Conservation (phyloP, 2,888 invertebrate genomes). For the Mylabris sibirica region DNA sequence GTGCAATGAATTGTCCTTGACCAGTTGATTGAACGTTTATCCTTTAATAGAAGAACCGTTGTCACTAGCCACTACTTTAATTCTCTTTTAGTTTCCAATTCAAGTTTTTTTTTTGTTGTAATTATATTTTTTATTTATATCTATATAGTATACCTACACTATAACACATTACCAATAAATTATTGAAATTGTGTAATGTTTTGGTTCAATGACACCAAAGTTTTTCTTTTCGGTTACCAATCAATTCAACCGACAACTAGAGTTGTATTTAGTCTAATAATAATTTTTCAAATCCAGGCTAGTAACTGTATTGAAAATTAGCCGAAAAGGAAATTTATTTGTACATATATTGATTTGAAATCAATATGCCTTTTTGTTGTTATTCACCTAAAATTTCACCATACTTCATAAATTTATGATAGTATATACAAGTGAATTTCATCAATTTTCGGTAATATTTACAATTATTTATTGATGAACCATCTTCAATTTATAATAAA, state of each 20-base stretch:
- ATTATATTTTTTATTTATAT: neutral
- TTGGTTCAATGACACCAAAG: neutral
- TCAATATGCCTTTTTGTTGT: too few relatives aligned
- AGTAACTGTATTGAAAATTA: neutral
- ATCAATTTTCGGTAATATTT: too few relatives aligned
- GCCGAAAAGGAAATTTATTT: too few relatives aligned
- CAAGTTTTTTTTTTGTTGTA: neutral
- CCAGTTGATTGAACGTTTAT: neutral
- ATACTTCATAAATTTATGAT: too few relatives aligned
- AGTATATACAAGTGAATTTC: too few relatives aligned
- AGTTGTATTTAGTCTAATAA: neutral
- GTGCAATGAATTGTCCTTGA: conserved; percentile 6
- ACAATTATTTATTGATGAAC: too few relatives aligned
- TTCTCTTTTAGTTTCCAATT: neutral
- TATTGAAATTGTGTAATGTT: conserved; percentile 4
- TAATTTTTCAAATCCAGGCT: neutral
- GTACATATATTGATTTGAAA: too few relatives aligned
- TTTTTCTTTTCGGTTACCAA: conserved; percentile 3
- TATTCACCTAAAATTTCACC: too few relatives aligned
- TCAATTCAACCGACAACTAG: conserved; percentile 2
- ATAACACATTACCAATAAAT: neutral
- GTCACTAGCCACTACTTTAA: neutral
- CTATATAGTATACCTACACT: too few relatives aligned
- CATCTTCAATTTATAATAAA: too few relatives aligned
- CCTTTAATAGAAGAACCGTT: neutral